A percentile compares a stretch with the other conserved stretches of the same genome.
Conservation (phyloP, 2,888 invertebrate species). For the Empis livida region DNA sequence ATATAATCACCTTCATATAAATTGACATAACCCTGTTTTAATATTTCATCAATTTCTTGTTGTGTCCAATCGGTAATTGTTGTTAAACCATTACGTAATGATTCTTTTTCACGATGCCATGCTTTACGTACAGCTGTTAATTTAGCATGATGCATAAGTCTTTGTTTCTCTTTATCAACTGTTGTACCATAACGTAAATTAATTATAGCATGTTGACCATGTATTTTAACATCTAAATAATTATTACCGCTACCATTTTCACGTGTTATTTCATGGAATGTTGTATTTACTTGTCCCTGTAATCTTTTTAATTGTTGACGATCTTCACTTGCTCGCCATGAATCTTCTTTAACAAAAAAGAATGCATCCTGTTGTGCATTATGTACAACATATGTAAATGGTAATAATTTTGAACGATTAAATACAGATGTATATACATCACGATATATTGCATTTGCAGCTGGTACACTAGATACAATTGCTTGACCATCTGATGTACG, state of each 20-base stretch:
- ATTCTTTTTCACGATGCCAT: slow-evolving; percentile 85
- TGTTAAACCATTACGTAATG: slow-evolving; percentile 61
- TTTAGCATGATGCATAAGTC: slow-evolving; percentile 83
- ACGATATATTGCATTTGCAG: slow-evolving; percentile 79
- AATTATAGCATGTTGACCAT: slow-evolving; percentile 78
- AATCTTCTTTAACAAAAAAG: slow-evolving; percentile 85
- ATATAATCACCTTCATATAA: slow-evolving; percentile 86
- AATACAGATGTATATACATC: slow-evolving; percentile 89
- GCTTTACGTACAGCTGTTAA: slow-evolving; percentile 76
- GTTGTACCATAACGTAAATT: slow-evolving; percentile 92
- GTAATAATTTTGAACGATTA: slow-evolving; percentile 74
- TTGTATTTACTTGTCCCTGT: slow-evolving; percentile 82
- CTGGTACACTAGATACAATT: slow-evolving; percentile 73
- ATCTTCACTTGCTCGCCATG: slow-evolving; percentile 81
- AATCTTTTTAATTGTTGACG: slow-evolving; percentile 77
- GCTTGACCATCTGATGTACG: slow-evolving; percentile 66
- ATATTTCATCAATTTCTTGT: slow-evolving; percentile 76
- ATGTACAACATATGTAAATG: slow-evolving; percentile 78
- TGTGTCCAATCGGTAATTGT: slow-evolving; percentile 76
- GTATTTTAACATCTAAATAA: slow-evolving; percentile 79
- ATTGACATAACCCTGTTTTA: slow-evolving; percentile 68
- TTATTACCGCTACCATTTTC: slow-evolving; percentile 60
- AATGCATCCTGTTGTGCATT: slow-evolving; percentile 83
- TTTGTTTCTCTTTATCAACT: slow-evolving; percentile 75
- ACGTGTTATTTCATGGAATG: slow-evolving; percentile 68